Evolutionary conservation across 2,797 vertebrate genomes (phyloP).

Genomic region (Leucoraja ocellata): DNA sequence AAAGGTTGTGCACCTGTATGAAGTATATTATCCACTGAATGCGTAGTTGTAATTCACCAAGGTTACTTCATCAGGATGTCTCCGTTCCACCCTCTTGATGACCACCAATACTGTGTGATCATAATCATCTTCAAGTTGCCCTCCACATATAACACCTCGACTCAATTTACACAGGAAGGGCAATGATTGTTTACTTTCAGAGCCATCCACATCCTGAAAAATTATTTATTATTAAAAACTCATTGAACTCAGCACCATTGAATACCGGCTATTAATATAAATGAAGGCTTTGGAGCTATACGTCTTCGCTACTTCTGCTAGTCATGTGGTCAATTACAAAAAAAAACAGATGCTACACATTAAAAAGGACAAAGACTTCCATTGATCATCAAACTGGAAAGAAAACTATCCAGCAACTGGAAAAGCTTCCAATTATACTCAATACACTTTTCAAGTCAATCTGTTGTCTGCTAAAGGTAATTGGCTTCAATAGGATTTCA

Average conservation of each 20-base stretch:
- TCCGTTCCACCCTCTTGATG: not conserved
- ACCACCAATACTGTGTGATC: not conserved
- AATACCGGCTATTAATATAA: not conserved
- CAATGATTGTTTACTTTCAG: not conserved
- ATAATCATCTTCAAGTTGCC: not conserved
- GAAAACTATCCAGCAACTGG: not conserved
- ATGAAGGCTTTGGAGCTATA: not conserved
- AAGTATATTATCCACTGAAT: not conserved
- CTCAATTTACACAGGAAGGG: not conserved
- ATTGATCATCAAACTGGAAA: not conserved
- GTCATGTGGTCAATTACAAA: not conserved
- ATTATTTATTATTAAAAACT: not conserved
- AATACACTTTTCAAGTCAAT: not conserved
- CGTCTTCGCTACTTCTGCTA: not conserved
- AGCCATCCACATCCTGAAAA: not conserved
- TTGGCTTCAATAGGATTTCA: not conserved
- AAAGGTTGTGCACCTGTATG: too few species aligned
- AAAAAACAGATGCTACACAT: not conserved
- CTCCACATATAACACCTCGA: not conserved
- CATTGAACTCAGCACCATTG: not conserved
- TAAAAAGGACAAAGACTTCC: not conserved
- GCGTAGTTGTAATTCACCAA: not conserved
- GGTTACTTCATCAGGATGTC: not conserved
- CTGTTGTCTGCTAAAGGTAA: not conserved
- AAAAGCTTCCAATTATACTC: slow-evolving; percentile 30